Percentiles rank a stretch among this genome's conserved stretches.
Conservation (phyloP, 1,140 invertebrate species). For the Platorchestia sp. region DNA sequence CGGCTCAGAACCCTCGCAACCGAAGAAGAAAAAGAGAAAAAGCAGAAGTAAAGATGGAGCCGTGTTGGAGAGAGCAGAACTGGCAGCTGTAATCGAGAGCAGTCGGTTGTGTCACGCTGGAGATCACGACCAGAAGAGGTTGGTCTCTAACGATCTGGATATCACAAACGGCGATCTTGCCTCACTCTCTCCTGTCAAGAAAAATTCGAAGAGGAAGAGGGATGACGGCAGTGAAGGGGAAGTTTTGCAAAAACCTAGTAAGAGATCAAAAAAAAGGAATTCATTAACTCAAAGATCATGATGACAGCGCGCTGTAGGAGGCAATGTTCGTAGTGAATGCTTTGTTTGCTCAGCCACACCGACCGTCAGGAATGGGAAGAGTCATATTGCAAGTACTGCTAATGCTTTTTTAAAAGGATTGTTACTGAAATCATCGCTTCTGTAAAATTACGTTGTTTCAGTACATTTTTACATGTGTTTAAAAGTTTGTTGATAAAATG, state of each 20-base stretch:
- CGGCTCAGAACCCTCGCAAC: background rate
- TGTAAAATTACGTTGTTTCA: too few species aligned
- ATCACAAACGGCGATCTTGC: background rate
- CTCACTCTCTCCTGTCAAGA: background rate
- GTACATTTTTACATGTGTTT: too few species aligned
- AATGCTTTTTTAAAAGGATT: too few species aligned
- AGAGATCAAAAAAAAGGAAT: background rate
- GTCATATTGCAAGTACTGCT: too few species aligned
- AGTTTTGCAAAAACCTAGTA: background rate
- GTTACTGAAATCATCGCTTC: too few species aligned
- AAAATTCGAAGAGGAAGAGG: background rate
- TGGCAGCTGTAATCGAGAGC: background rate
- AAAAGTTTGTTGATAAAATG: too few species aligned
- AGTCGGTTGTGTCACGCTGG: background rate
- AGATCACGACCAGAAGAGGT: background rate
- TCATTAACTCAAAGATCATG: background rate
- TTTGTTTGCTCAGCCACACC: too few species aligned
- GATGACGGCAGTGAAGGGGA: background rate
- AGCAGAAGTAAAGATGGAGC: background rate
- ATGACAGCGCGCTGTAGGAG: background rate
- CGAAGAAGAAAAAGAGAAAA: background rate
- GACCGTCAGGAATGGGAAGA: too few species aligned
- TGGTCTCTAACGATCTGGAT: background rate
- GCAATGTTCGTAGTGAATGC: background rate
- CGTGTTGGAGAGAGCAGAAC: background rate